phyloP scores from a whole-genome alignment of 1,140 invertebrate species.

The Globodera ellingtonae region DNA sequence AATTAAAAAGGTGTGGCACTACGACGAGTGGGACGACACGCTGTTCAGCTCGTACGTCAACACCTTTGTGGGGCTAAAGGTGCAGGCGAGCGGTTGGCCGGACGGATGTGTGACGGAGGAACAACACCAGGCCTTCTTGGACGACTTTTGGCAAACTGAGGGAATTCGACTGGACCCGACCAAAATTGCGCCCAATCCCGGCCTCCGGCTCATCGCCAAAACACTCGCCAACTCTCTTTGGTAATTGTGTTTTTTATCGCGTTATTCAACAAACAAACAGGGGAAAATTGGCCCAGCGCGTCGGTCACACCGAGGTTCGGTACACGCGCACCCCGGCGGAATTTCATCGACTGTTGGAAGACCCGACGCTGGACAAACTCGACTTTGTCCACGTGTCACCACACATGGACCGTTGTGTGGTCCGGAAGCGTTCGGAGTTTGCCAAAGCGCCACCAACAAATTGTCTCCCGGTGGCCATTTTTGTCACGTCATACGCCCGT shows the following conservation, averaged over 20 bases:
- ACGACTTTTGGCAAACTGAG: not conserved
- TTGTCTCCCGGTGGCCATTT: not conserved
- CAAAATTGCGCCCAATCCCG: constrained; percentile 6
- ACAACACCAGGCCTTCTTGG: not conserved
- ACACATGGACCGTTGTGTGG: constrained; percentile 3
- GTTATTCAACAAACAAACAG: not conserved
- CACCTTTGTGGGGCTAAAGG: no score
- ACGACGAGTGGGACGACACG: no score
- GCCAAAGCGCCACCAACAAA: constrained; percentile 2
- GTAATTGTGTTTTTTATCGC: not conserved
- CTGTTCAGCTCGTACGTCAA: no score
- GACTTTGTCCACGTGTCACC: constrained; percentile 8
- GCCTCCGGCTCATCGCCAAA: constrained; percentile 4
- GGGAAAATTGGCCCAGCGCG: constrained; percentile 12
- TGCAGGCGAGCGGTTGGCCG: no score
- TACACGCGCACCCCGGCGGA: constrained; percentile 8
- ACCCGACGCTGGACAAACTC: not conserved
- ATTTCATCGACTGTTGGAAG: not conserved
- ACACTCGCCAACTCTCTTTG: not conserved
- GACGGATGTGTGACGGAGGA: not conserved
- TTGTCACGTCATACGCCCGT: constrained; percentile 7
- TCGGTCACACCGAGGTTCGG: not conserved
- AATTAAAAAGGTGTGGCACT: no score
- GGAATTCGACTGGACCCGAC: not conserved
- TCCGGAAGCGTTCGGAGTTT: constrained; percentile 9